Conservation (phyloP, 2,888 invertebrate species). For the Brachypalpus laphriformis region DNA sequence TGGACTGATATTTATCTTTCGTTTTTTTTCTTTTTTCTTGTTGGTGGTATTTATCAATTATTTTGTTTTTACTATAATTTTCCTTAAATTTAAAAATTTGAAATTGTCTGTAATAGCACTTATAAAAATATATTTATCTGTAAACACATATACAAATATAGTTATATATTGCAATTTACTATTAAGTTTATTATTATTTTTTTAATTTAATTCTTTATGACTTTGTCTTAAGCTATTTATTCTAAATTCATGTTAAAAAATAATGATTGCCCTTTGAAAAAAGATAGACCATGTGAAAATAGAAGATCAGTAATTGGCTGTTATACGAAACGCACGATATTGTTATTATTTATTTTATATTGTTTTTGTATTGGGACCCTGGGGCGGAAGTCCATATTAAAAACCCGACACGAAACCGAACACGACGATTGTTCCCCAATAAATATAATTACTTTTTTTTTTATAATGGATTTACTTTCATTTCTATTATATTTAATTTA, state of each 20-base stretch:
- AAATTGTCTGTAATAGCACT: constrained; percentile 48
- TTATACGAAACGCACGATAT: constrained; percentile 60
- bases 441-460: constrained; percentile 60
- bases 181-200: constrained; percentile 59
- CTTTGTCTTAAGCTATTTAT: constrained; percentile 54
- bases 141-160: constrained; percentile 69
- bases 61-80: constrained; percentile 49
- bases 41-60: constrained; percentile 51
- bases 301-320: constrained; percentile 35
- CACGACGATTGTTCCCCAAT: constrained; percentile 77
- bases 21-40: constrained; percentile 16
- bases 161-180: constrained; percentile 43
- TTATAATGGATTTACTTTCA: constrained; percentile 74
- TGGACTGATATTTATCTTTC: constrained; percentile 35
- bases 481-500: constrained; percentile 65
- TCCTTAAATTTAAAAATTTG: constrained; percentile 50
- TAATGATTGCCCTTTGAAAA: constrained; percentile 34
- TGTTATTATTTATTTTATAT: constrained; percentile 42
- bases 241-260: constrained; percentile 14
- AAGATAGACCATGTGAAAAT: background rate
- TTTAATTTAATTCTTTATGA: constrained; percentile 34
- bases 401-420: constrained; percentile 79
- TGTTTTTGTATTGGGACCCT: constrained; percentile 78
- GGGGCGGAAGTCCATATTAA: constrained; percentile 81
- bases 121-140: constrained; percentile 65